Percentiles rank a stretch among this genome's conserved stretches.
These are phyloP conservation scores for Pheosia tremula DNA, from an alignment of 2,888 invertebrate species.

Conservation along the genomic window DNA sequence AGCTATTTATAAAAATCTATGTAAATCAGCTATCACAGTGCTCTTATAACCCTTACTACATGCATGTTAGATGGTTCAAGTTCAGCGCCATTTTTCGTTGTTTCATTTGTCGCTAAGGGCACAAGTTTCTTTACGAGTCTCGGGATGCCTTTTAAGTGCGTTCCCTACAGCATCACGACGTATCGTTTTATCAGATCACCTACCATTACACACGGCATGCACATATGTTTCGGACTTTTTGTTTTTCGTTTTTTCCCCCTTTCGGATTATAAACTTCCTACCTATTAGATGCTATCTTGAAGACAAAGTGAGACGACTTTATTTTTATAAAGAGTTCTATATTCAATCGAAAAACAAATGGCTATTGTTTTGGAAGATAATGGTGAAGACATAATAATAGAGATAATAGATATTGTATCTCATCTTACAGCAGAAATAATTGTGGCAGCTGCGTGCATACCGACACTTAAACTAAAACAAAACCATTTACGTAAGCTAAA, in stretches of 20 bases:
- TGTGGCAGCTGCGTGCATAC: no score
- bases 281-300: neutral
- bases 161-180: conserved; percentile 42
- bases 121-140: conserved; percentile 49
- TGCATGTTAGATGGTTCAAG: conserved; percentile 33
- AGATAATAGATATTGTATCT: no score
- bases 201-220: conserved; percentile 41
- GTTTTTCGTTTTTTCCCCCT: conserved; percentile 18
- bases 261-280: conserved; percentile 34
- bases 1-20: neutral
- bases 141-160: conserved; percentile 45
- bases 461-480: neutral
- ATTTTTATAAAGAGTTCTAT: neutral
- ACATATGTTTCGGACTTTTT: conserved; percentile 40
- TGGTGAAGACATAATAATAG: no score
- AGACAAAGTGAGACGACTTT: neutral
- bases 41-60: neutral
- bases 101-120: conserved; percentile 47
- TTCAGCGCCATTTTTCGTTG: conserved; percentile 34
- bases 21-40: neutral
- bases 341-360: neutral
- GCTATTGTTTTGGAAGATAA: neutral
- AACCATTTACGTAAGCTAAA: neutral
- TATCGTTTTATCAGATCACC: conserved; percentile 49
- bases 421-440: no score